Conservation (phyloP, 1,140 invertebrate genomes). For the Hetaerina americana region DNA sequence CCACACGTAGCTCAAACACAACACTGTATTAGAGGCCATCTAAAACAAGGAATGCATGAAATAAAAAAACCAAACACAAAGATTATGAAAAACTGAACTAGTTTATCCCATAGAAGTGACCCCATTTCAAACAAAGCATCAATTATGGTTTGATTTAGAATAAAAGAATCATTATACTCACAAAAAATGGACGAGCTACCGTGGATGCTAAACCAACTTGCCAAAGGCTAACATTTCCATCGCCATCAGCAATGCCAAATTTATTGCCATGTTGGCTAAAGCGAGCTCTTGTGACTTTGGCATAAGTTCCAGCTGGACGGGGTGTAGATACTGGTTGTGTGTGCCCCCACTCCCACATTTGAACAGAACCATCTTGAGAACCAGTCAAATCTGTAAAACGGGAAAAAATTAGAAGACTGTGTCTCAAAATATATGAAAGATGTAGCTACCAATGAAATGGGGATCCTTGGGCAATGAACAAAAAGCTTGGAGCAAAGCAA, state of each 20-base stretch:
- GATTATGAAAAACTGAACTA: too few relatives aligned
- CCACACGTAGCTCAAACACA: too few relatives aligned
- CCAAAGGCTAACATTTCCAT: constrained; percentile 75
- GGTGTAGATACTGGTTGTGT: constrained; percentile 77
- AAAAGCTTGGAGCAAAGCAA: background rate
- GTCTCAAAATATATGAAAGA: constrained; percentile 12
- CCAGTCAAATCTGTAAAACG: constrained; percentile 74
- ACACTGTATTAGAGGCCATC: too few relatives aligned
- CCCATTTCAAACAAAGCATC: too few relatives aligned
- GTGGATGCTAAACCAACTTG: constrained; percentile 78
- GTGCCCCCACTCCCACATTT: constrained; percentile 97
- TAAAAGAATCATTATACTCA: constrained; percentile 44
- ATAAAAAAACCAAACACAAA: too few relatives aligned
- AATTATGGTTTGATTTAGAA: too few relatives aligned
- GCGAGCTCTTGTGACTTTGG: constrained; percentile 89
- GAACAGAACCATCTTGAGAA: constrained; percentile 92
- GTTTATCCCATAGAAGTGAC: too few relatives aligned
- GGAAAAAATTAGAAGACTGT: constrained; percentile 10
- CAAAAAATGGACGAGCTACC: constrained; percentile 84
- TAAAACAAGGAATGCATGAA: too few relatives aligned
- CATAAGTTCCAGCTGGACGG: constrained; percentile 76
- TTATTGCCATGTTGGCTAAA: constrained; percentile 98
- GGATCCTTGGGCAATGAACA: too few relatives aligned
- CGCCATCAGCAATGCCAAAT: constrained; percentile 89
- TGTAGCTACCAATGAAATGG: constrained; percentile 6